Conservation (phyloP, 2,888 invertebrate genomes). For the Aricia artaxerxes region DNA sequence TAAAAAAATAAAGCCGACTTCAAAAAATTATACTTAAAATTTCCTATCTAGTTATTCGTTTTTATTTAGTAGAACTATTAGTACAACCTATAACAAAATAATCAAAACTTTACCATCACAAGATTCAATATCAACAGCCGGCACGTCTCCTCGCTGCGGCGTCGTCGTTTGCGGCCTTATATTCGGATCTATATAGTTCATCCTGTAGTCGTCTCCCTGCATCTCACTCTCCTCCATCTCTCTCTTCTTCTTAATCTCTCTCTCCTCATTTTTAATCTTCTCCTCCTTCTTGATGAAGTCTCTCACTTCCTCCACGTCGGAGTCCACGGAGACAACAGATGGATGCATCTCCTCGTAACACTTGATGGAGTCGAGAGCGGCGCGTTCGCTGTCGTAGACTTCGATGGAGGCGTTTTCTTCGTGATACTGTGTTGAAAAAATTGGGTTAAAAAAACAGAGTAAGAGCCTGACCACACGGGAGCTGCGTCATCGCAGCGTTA, state of each 20-base stretch:
- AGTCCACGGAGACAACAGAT: conserved; percentile 54
- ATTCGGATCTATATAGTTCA: conserved; percentile 60
- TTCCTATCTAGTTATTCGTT: no score
- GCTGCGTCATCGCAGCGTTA: no score
- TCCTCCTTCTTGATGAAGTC: conserved; percentile 63
- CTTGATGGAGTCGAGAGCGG: conserved; percentile 73
- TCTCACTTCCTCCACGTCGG: conserved; percentile 66
- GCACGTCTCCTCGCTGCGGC: conserved; percentile 69
- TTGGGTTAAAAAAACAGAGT: no score
- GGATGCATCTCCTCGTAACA: conserved; percentile 65
- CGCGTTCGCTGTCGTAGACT: conserved; percentile 72
- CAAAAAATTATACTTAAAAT: no score
- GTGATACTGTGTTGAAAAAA: conserved; percentile 70
- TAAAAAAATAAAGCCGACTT: no score
- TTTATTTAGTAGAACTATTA: neutral
- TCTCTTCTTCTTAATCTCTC: conserved; percentile 53
- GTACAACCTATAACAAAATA: no score
- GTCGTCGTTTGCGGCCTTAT: conserved; percentile 44
- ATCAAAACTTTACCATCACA: conserved; percentile 63
- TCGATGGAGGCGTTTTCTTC: conserved; percentile 81
- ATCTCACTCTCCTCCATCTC: conserved; percentile 53
- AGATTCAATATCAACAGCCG: conserved; percentile 66
- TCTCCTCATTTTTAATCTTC: conserved; percentile 56
- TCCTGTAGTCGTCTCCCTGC: conserved; percentile 70
- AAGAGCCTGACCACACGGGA: no score